Base-by-base conservation (phyloP, 2,113 vertebrate species). In the Anguilla rostrata region DNA sequence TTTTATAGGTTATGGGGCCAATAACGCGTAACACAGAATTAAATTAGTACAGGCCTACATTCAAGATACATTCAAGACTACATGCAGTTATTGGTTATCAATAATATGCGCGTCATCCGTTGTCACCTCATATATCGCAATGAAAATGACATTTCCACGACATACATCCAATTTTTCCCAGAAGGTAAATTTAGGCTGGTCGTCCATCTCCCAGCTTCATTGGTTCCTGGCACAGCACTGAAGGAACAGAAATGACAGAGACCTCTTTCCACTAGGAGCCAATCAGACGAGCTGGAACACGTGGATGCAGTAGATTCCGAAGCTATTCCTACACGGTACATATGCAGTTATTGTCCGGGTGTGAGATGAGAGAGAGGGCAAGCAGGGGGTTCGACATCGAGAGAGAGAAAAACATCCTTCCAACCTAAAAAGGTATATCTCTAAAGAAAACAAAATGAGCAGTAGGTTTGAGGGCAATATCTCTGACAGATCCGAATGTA, bases 401-500 rank as follows among this genome's bases (percentile, higher is more conserved):
- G 22, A 46, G 41, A 78, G 26, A 56, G 14, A 60, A 12, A 15
- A 16, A 39, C 11, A 56, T 16, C 43, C 40, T 41, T 0, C 29
- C 75, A 34, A 71, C 43, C 39, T n/a, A 46, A n/a, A 86, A 34
- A 79, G 46, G 39, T 53, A 43, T 40, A 83, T 78, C 80, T 57
- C 71, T 34, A 18, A 56, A 80, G 41, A 60, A 40, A 83, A 26
- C 93, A 94, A 95, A 43, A 96, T 96, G 95, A 97, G 95, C 91
- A 93, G 93, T 90, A 94, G 93, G 66, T 95, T 94, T 90, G 94
- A 94, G 88, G 95, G 96, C 87, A 96, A 95, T 91, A 93, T 94
- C 93, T 93, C 91, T 34, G 94, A 96, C 88, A 95, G 95, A 91
- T 93, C 95, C 60, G 95, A 96, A 84, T 95, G 94, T 92, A 95